Evolutionary conservation across 2,888 invertebrate genomes (phyloP).

Genomic region (Plutella xylostella): DNA sequence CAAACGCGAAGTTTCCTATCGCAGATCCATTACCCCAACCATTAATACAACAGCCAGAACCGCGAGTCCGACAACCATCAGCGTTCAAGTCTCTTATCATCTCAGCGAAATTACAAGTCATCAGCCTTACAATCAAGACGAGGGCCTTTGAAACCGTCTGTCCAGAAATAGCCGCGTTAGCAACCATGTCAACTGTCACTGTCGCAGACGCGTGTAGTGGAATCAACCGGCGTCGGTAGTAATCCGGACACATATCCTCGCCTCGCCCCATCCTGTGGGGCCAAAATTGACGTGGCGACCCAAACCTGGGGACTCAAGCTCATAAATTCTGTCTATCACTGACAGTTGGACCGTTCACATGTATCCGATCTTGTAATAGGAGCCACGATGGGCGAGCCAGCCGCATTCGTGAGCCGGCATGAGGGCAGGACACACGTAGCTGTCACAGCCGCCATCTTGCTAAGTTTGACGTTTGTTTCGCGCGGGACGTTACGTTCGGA

Average conservation of each 20-base stretch:
- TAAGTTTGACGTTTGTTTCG: constrained; percentile 26
- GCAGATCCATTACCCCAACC: not conserved
- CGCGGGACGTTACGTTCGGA: not conserved
- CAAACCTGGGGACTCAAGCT: constrained; percentile 26
- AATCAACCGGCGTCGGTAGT: not conserved
- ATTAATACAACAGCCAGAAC: not conserved
- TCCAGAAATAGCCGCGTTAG: not conserved
- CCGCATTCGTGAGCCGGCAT: constrained; percentile 48
- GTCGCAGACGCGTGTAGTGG: not conserved
- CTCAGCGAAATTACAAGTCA: not conserved
- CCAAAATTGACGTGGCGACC: constrained; percentile 23
- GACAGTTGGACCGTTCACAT: constrained; percentile 56
- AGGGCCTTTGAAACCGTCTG: not conserved
- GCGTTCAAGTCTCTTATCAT: not conserved
- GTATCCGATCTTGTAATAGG: constrained; percentile 36
- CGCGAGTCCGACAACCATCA: not conserved
- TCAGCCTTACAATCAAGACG: not conserved
- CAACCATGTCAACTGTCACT: too few species aligned
- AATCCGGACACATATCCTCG: not conserved
- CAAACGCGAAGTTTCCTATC: not conserved
- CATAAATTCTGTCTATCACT: constrained; percentile 65
- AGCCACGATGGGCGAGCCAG: constrained; percentile 27
- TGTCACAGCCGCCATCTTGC: constrained; percentile 33
- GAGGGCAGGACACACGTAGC: constrained; percentile 42
- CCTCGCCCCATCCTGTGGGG: constrained; percentile 44